Evolutionary conservation across 2,113 vertebrate genomes (phyloP).

Genomic region (Cephalopterus ornatus): DNA sequence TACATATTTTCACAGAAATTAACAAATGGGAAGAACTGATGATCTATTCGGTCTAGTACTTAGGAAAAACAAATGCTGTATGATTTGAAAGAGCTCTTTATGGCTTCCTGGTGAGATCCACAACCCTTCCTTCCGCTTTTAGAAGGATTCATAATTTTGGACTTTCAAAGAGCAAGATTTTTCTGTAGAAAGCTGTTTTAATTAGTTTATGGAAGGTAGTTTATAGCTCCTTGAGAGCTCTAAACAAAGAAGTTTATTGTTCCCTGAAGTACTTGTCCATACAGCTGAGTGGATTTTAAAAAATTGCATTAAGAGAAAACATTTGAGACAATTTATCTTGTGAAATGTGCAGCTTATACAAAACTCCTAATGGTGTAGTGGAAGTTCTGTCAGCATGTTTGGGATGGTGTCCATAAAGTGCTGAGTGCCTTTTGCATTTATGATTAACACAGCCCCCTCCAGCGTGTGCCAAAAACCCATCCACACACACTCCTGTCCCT

Average conservation of each 20-base stretch:
- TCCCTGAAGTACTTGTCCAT: neutral
- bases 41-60: neutral
- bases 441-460: neutral
- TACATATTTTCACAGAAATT: neutral
- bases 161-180: neutral
- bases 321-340: neutral
- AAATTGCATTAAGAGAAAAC: neutral
- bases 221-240: conserved; percentile 28
- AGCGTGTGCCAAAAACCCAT: neutral
- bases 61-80: neutral
- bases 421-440: neutral
- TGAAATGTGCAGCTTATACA: neutral
- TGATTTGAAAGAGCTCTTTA: neutral
- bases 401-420: neutral
- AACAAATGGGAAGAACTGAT: neutral
- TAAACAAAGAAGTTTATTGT: conserved; percentile 25
- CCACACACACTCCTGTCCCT: neutral
- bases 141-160: neutral
- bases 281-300: conserved; percentile 23
- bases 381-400: conserved; percentile 23
- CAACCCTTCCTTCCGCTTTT: neutral
- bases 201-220: neutral
- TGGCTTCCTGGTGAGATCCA: neutral
- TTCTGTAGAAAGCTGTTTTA: neutral
- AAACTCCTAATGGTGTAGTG: neutral